Evolutionary conservation across 2,888 invertebrate species (phyloP).

Genomic region (Chorisops tibialis): DNA sequence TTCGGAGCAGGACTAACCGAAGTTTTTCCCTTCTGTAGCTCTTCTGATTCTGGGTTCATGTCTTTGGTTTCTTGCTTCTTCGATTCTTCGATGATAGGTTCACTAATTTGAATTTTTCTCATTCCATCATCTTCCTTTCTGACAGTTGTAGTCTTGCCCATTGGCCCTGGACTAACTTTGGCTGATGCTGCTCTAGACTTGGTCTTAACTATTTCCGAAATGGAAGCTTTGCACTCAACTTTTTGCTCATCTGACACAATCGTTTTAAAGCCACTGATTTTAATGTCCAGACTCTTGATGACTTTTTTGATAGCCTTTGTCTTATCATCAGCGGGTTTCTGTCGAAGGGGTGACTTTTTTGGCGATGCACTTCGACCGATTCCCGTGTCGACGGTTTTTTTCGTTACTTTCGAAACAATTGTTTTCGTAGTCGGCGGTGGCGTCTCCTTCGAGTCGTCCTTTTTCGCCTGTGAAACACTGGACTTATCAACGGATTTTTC

Average conservation of each 20-base stretch:
- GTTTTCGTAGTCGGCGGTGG: neutral
- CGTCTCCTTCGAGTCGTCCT: neutral
- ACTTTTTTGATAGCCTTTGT: slow-evolving; percentile 50
- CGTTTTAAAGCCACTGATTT: slow-evolving; percentile 50
- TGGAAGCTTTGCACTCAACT: slow-evolving; percentile 50
- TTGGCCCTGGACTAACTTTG: slow-evolving; percentile 41
- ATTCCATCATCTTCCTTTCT: neutral
- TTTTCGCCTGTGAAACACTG: slow-evolving; percentile 3
- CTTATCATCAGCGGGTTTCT: slow-evolving; percentile 42
- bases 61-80: slow-evolving; percentile 13
- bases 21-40: neutral
- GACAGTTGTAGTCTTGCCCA: neutral
- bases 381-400: neutral
- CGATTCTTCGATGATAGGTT: too few relatives aligned
- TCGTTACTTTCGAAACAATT: neutral
- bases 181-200: slow-evolving; percentile 51
- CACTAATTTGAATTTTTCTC: neutral
- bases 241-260: slow-evolving; percentile 47
- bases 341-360: slow-evolving; percentile 2
- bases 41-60: neutral
- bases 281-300: slow-evolving; percentile 50
- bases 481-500: neutral
- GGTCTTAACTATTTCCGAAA: slow-evolving; percentile 52
- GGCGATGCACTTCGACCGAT: slow-evolving; percentile 1
- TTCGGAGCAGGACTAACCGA: neutral